Base-by-base conservation (phyloP, 2,888 invertebrate species). In the Esperia sulphurella region DNA sequence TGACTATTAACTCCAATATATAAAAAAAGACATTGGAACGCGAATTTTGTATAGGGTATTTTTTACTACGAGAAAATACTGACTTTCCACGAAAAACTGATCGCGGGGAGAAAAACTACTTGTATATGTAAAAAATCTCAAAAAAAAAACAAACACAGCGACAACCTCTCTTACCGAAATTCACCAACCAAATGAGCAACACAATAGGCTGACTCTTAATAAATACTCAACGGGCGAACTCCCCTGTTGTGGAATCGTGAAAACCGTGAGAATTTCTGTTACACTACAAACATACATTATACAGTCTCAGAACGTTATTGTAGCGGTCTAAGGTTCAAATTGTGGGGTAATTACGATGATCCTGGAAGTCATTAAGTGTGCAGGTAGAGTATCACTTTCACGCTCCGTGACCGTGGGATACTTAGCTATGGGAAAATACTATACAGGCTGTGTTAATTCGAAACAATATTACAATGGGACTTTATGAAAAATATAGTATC, bases 371-470 rank as follows among this genome's bases (percentile, higher is more conserved):
- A 46, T 28, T 31, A 40, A 21, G 30, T 10, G 14, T 5, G 31
- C 31, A 33, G 33, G 31, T 28, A 46, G 29, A 43, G 54, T 52
- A 50, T 62, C 60, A 56, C 53, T 67, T 65, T 62, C 57, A 67
- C 60, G 61, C 58, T 58, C 48, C 42, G 41, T 54, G 59, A 43
- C 46, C 56, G 56, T 59, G 59, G 56, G 58, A 62, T 40, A 48
- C 43, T 31, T 10, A 12, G 37, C 12, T 6, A 55, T 59, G 57
- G 48, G 55, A 59, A 58, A 39, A 45, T 40, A 42, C 3, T 4
- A 31, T 31, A 31, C 31, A 31, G 31, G 31, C 8, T 10, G 31
- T 31, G 2, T 21, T 5, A 5, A 21, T 5, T 2, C 5, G 21
- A 21, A 21, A 5, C 21, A 21, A 2, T 5, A 21, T n/a, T n/a